Conservation (phyloP, 2,113 vertebrate species). For the Eulacestoma nigropectus region DNA sequence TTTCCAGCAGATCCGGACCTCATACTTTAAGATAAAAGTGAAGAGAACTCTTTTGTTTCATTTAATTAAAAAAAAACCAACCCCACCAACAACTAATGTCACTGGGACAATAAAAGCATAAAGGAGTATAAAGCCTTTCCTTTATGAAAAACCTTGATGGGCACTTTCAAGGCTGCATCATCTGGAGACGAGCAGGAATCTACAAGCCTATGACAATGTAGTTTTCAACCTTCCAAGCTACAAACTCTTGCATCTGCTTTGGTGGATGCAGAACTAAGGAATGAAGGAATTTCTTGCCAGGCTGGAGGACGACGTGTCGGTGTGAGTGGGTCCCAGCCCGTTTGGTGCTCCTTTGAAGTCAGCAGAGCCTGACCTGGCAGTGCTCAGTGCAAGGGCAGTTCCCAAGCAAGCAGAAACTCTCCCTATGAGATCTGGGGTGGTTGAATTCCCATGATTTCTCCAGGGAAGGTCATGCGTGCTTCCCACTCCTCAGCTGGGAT, state of each 20-base stretch:
- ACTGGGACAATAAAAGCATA: background rate
- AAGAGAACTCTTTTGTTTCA: background rate
- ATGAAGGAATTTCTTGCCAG: background rate
- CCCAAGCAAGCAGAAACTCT: background rate
- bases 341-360: constrained; percentile 13
- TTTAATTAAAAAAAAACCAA: background rate
- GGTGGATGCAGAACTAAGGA: background rate
- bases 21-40: background rate
- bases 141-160: background rate
- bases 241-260: background rate
- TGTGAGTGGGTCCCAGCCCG: background rate
- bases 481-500: background rate
- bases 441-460: constrained; percentile 1
- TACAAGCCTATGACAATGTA: background rate
- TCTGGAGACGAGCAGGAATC: background rate
- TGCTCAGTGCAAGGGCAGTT: background rate
- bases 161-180: background rate
- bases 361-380: background rate
- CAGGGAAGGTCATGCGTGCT: background rate
- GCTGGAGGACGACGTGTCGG: accelerated
- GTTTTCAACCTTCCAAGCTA: background rate
- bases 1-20: constrained; percentile 28
- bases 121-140: background rate
- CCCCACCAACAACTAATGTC: background rate
- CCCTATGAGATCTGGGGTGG: background rate